Conservation (phyloP, 1,140 invertebrate species). For the Diabrotica virgifera region DNA sequence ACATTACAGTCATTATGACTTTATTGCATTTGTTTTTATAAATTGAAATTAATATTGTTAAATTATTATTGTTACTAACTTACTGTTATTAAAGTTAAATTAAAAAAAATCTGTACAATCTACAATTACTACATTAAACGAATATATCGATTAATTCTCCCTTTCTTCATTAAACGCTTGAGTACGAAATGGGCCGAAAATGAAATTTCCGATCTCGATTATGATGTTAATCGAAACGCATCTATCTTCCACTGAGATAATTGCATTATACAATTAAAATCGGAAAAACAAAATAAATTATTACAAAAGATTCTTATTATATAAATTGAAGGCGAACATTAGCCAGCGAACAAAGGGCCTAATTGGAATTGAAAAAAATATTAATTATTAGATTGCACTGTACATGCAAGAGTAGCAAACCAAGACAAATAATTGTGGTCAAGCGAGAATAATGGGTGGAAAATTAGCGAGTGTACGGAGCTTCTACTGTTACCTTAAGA, state of each 20-base stretch:
- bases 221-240: slow-evolving; percentile 6
- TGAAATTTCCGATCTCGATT: neutral
- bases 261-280: slow-evolving; percentile 10
- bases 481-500: neutral
- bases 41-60: too few relatives aligned
- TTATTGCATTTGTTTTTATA: too few relatives aligned
- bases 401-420: slow-evolving; percentile 9
- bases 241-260: neutral
- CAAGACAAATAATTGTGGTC: slow-evolving; percentile 3
- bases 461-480: neutral
- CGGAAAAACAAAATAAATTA: slow-evolving; percentile 9
- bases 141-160: slow-evolving; percentile 3
- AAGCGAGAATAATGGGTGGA: neutral
- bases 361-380: slow-evolving; percentile 12
- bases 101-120: too few relatives aligned
- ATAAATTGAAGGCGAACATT: slow-evolving; percentile 10
- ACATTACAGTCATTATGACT: too few relatives aligned
- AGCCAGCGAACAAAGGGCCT: neutral
- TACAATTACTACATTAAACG: neutral
- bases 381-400: slow-evolving; percentile 10
- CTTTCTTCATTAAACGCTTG: neutral
- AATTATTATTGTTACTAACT: too few relatives aligned
- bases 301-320: slow-evolving; percentile 12
- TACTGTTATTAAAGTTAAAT: too few relatives aligned
- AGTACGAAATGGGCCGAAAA: neutral